Base-by-base conservation (phyloP, 1,140 invertebrate species). In the Drosophila eugracilis region DNA sequence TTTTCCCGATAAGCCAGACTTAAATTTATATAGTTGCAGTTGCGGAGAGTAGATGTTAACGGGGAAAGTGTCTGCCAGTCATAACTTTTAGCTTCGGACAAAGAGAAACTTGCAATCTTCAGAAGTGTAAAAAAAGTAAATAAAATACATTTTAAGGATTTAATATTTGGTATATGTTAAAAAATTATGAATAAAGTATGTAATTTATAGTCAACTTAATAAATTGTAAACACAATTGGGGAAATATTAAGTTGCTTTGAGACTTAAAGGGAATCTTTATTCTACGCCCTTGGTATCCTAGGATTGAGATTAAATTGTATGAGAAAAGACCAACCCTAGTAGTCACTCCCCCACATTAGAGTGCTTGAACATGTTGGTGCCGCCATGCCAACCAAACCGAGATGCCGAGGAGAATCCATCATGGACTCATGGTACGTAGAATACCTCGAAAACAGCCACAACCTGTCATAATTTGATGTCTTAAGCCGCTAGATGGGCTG, bases 391-490 rank as follows among this genome's bases (percentile, higher is more conserved):
- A 48, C 60, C 41, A 17, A 17, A 17, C 21, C 17, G 41, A 19
- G 28, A 28, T 47, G 24, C 7, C 7, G 30, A n/a, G 24, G 10
- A 17, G 60, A 65, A 58, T 47, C 52, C 55, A 49, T 28, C 41
- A 39, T 66, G 75, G 19, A 7, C 21, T 22, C 41, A 39, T 59
- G 75, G 24, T n/a, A 21, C 39, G 19, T 10, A 30, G 17, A 19
- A 44, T 30, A 22, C 47, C 73, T 65, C 52, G 47, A 72, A 80
- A 75, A 58, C 72, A 75, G 50, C 78, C 69, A 55, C 78, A 84
- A 78, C 54, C 80, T 84, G 80, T 85, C 80, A 84, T 83, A 75
- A 79, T 79, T 83, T 78, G 44, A 83, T 84, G 57, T 83, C 78
- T 78, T 83, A 83, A 83, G 79, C 63, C 53, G 36, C 14, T 24